Conservation (phyloP, 2,113 vertebrate species). For the Campylomormyrus numenius region DNA sequence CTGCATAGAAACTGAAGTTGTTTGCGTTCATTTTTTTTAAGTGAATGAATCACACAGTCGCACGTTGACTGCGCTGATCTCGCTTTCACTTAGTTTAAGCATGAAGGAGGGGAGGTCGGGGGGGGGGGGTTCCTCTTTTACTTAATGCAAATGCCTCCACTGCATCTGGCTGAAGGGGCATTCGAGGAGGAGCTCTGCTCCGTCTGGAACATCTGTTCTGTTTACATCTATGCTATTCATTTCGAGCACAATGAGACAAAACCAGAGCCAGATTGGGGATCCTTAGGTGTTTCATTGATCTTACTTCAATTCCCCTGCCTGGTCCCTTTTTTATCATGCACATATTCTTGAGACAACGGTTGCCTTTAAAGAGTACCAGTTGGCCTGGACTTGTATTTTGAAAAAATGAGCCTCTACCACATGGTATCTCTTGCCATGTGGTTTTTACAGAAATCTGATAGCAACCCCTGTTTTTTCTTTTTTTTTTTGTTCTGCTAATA, state of each 20-base stretch:
- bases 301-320: background rate
- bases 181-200: background rate
- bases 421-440: background rate
- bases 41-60: background rate
- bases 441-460: background rate
- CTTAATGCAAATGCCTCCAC: conserved; percentile 2
- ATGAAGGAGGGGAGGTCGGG: background rate
- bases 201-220: conserved; percentile 14
- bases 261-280: background rate
- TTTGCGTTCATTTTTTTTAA: background rate
- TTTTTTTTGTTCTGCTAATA: background rate
- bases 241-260: conserved; percentile 20
- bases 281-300: conserved; percentile 6
- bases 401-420: background rate
- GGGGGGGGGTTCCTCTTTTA: background rate
- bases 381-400: background rate
- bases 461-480: background rate
- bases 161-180: conserved; percentile 1
- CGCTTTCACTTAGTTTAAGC: background rate
- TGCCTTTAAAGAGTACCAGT: background rate
- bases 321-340: background rate
- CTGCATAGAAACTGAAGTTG: background rate
- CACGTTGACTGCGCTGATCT: background rate
- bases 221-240: conserved; percentile 13
- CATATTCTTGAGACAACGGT: background rate